These are phyloP conservation scores for Petrolisthes manimaculis DNA, from an alignment of 2,888 invertebrate species.

Conservation along the genomic window DNA sequence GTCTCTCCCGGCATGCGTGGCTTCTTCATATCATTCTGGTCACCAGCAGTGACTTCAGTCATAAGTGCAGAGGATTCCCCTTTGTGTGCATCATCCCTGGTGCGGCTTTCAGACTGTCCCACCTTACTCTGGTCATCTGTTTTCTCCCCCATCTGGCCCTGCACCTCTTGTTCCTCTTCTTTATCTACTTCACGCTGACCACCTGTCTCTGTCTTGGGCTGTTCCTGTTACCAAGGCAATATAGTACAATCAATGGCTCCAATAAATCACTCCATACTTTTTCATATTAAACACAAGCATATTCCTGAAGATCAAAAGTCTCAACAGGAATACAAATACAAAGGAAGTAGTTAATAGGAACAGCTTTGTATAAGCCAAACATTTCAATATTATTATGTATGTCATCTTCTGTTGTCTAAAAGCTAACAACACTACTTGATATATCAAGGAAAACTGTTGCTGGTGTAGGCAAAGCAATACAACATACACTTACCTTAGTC, in stretches of 20 bases:
- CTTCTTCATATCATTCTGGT: slow-evolving; percentile 73
- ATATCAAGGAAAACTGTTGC: too few relatives aligned
- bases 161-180: slow-evolving; percentile 66
- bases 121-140: slow-evolving; percentile 69
- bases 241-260: too few relatives aligned
- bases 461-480: neutral
- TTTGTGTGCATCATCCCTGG: slow-evolving; percentile 60
- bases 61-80: slow-evolving; percentile 60
- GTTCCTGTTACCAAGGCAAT: slow-evolving; percentile 39
- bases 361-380: neutral
- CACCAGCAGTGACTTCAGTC: slow-evolving; percentile 57
- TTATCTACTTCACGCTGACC: slow-evolving; percentile 64
- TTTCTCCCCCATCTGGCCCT: slow-evolving; percentile 64
- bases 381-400: neutral
- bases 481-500: slow-evolving; percentile 50
- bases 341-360: too few relatives aligned
- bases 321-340: too few relatives aligned
- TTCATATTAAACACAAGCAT: too few relatives aligned
- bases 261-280: too few relatives aligned
- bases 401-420: neutral
- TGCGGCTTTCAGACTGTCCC: slow-evolving; percentile 72
- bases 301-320: too few relatives aligned
- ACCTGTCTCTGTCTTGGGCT: slow-evolving; percentile 54
- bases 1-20: slow-evolving; percentile 80
- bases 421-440: too few relatives aligned